Evolutionary conservation across 2,888 invertebrate species (phyloP), one percentile per base, ranked within the genome.

Genomic region (Eueremaeus valkanovi): DNA sequence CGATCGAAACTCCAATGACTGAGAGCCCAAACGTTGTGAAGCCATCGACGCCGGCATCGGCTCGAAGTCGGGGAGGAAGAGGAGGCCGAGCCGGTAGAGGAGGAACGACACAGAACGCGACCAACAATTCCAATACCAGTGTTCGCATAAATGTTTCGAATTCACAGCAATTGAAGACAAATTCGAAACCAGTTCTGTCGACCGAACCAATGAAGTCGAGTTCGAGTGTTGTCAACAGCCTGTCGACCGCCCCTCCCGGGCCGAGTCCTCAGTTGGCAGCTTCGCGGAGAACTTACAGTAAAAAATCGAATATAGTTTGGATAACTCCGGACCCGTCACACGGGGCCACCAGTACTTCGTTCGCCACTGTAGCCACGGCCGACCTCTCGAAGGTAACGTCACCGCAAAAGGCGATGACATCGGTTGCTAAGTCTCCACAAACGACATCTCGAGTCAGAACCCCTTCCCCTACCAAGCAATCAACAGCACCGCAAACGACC

Each of bases 251-350:
- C 1, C 5, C 40, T 33, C 36, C 75, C 18, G 72, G 72, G n/a
- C 75, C 72, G 13, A 74, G 68, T 76, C 11, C 36, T 8, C 77
- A 75, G 49, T 73, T 77, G 31, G 73, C 77, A 9, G 63, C 75
- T 27, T 77, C 77, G 16, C 36, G 66, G 16, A 61, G 75, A 42
- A 77, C 77, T 21, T 77, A 77, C 33, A 77, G 77, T 29, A 61
- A 73, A 11, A 76, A 73, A 40, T 45, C 40, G 1, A 76, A 77
- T 24, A 77, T 77, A 45, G 73, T 75, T 18, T 77, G 77, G 77
- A 36, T 77, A 40, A 77, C 72, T 40, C 75, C 75, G 6, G 73
- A 75, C 27, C 31, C 49, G 13, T 70, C 70, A 29, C 70, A 70
- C 8, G 70, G 70, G 0, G 13, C 70, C 1, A 27, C 21, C 2